Conservation (phyloP, 2,797 vertebrate genomes). For the Coluber constrictor region DNA sequence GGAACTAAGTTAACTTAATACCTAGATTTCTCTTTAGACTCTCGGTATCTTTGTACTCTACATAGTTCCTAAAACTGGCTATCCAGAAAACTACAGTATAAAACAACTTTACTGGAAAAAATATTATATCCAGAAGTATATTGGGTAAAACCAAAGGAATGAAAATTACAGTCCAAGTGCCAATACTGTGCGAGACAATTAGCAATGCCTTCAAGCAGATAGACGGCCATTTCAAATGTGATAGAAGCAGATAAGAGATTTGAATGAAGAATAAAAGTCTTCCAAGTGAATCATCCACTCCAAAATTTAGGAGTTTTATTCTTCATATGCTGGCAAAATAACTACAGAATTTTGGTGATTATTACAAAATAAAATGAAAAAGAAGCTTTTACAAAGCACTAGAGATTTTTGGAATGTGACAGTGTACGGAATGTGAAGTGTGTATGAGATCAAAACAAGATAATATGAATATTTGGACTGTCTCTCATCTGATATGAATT, state of each 20-base stretch:
- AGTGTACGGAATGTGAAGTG: neutral
- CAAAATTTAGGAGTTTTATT: neutral
- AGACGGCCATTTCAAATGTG: neutral
- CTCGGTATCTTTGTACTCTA: fast-evolving
- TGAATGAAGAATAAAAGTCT: neutral
- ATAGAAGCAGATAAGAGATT: too few species aligned
- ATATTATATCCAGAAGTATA: neutral
- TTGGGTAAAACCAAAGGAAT: neutral
- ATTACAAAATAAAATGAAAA: neutral
- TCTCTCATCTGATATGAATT: neutral
- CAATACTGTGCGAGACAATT: neutral
- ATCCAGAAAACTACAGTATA: neutral
- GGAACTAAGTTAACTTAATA: neutral
- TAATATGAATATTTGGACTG: neutral
- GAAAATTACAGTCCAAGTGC: neutral
- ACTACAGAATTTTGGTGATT: neutral
- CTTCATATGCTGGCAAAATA: neutral
- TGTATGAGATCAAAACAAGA: neutral
- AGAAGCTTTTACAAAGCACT: neutral
- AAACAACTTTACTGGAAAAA: neutral
- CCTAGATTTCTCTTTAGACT: neutral
- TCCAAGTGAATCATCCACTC: neutral
- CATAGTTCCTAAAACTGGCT: neutral
- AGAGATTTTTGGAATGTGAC: neutral
- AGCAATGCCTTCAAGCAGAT: neutral